A percentile compares a stretch with the other conserved stretches of the same genome.
phyloP scores from a whole-genome alignment of 2,797 vertebrate species.

The Gymnothorax javanicus region DNA sequence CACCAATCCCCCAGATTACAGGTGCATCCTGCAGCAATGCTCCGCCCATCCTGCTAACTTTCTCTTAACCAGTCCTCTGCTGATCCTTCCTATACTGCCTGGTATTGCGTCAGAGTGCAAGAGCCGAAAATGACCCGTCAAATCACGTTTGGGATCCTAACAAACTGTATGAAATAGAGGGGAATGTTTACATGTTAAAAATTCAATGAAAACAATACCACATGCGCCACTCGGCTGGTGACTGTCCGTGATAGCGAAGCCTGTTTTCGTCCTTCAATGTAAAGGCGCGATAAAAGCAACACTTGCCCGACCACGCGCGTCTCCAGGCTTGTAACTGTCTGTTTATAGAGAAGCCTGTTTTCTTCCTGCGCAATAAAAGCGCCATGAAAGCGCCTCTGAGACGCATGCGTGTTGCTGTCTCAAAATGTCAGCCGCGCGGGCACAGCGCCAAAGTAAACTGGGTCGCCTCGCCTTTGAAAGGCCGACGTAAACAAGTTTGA shows the following conservation, averaged over 20 bases:
- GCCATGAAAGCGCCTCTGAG: neutral
- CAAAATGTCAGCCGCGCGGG: slow-evolving; percentile 25
- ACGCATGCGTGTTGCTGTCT: neutral
- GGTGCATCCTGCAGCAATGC: slow-evolving; percentile 1
- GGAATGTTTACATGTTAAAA: no score
- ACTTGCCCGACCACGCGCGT: no score
- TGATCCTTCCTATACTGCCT: neutral
- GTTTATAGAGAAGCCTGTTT: neutral
- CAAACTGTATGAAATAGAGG: no score
- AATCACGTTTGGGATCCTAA: neutral
- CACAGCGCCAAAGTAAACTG: neutral
- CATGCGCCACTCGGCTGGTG: no score
- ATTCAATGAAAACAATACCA: no score
- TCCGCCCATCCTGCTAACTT: neutral
- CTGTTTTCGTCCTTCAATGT: no score
- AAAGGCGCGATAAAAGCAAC: no score
- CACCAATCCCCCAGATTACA: no score
- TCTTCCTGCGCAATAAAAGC: neutral
- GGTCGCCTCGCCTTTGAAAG: slow-evolving; percentile 2
- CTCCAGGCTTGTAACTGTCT: neutral
- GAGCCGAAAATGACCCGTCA: neutral
- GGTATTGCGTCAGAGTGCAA: neutral
- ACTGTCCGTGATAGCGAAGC: no score
- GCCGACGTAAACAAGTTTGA: slow-evolving; percentile 10
- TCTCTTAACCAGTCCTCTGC: neutral